These are phyloP conservation scores for Meloidogyne floridensis DNA, from an alignment of 1,140 invertebrate species.

Conservation along the genomic window DNA sequence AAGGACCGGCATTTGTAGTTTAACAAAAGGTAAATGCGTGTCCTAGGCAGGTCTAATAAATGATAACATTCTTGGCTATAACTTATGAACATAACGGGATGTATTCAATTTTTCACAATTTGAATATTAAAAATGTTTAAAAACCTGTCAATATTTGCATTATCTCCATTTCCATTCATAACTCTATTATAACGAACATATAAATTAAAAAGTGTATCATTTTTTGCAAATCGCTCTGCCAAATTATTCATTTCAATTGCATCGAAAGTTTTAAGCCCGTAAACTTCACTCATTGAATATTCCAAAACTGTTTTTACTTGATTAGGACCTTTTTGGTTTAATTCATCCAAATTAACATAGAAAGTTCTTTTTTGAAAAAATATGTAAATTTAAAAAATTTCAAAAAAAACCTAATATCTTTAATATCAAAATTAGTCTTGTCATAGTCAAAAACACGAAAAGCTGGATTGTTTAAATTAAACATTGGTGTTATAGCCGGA, in stretches of 20 bases:
- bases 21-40: too few relatives aligned
- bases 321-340: slow-evolving; percentile 43
- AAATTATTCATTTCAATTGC: slow-evolving; percentile 22
- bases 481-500: slow-evolving; percentile 47
- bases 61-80: too few relatives aligned
- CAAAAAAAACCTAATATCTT: slow-evolving; percentile 49
- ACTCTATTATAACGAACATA: slow-evolving; percentile 37
- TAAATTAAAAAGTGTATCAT: slow-evolving; percentile 27
- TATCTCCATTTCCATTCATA: slow-evolving; percentile 10
- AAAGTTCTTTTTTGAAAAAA: slow-evolving; percentile 47
- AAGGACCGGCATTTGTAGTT: too few relatives aligned
- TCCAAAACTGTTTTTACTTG: slow-evolving; percentile 38
- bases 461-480: slow-evolving; percentile 39
- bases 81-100: too few relatives aligned
- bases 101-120: too few relatives aligned
- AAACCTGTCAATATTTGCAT: neutral
- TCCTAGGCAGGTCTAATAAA: too few relatives aligned
- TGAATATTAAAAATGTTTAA: too few relatives aligned
- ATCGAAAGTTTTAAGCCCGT: slow-evolving; percentile 28
- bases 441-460: slow-evolving; percentile 48
- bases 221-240: slow-evolving; percentile 12
- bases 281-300: slow-evolving; percentile 53
- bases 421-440: slow-evolving; percentile 31
- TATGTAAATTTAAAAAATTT: too few relatives aligned
- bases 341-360: slow-evolving; percentile 46